These are phyloP conservation scores for Mobula hypostoma DNA, from an alignment of 2,113 vertebrate genomes.

Conservation along the genomic window DNA sequence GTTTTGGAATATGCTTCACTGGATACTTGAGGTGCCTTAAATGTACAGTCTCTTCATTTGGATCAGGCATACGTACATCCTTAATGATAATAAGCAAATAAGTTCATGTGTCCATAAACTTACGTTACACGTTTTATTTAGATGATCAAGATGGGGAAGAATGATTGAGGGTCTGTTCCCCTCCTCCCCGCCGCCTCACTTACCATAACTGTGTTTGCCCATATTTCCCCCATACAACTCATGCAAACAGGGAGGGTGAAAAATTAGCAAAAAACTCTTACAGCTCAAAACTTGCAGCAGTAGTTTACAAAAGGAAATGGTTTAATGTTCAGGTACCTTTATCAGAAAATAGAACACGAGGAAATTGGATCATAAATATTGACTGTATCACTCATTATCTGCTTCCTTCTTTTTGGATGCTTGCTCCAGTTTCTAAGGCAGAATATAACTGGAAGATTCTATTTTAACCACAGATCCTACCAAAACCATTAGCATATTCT, in stretches of 20 bases:
- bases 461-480: background rate
- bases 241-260: background rate
- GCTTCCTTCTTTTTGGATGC: background rate
- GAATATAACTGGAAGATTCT: background rate
- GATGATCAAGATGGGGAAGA: no score
- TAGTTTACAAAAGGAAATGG: background rate
- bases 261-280: background rate
- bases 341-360: background rate
- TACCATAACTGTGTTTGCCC: no score
- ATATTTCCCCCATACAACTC: background rate
- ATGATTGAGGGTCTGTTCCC: no score
- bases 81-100: no score
- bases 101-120: no score
- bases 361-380: background rate
- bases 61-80: no score
- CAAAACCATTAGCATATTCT: background rate
- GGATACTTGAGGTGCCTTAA: no score
- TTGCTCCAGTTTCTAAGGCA: background rate
- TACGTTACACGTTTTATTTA: no score
- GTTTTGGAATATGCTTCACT: no score
- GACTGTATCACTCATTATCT: no score
- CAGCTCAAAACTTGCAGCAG: background rate
- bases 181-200: no score
- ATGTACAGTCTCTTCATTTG: no score
- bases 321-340: background rate